Base-by-base conservation (phyloP, 2,797 vertebrate species). In the Pelobates cultripes region DNA sequence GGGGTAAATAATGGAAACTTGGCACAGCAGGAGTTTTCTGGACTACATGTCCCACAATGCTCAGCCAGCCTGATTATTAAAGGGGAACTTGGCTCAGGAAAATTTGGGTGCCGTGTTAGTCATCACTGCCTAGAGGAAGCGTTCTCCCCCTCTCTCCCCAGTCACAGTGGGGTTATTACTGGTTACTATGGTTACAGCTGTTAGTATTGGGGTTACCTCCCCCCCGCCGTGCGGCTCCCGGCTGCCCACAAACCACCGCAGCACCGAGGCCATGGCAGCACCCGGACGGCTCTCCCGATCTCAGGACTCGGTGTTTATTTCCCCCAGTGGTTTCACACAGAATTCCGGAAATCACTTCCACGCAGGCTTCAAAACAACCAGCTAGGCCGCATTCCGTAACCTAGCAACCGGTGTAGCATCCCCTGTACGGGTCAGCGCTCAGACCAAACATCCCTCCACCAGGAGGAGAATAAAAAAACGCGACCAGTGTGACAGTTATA, bases 231-330 rank as follows among this genome's bases (percentile, higher is more conserved):
- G 96, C 43, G 94, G 91, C 71, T 98, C 97, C 3, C 96, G 95
- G 84, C 94, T 93, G 85, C 94, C 94, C 28, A 99, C 94, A 76
- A 99, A 90, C 97, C 97, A 99, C n/a, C 96, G 96, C 70, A 99
- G 86, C 97, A 99, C 98, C 28, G 28, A 28, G 28, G 28, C 28
- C 28, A 28, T 28, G 28, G 28, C 28, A 28, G 28, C 28, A 4
- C 3, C 64, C 43, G 3, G 5, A 4, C 28, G 10, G n/a, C 60
- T 43, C 41, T 4, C 43, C 51, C 42, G 10, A 14, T n/a, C 4
- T n/a, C 3, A 4, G 9, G 2, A 9, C 43, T n/a, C 4, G 6
- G 9, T 28, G 47, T 28, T 9, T 40, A 17, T 45, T 17, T 72
- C 14, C 45, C 53, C 3, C 69, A 15, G 3, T 51, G 69, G 7